Evolutionary conservation across 2,888 invertebrate species (phyloP), one percentile per base, ranked within the genome.

Genomic region (Eustalomyia histrio): DNA sequence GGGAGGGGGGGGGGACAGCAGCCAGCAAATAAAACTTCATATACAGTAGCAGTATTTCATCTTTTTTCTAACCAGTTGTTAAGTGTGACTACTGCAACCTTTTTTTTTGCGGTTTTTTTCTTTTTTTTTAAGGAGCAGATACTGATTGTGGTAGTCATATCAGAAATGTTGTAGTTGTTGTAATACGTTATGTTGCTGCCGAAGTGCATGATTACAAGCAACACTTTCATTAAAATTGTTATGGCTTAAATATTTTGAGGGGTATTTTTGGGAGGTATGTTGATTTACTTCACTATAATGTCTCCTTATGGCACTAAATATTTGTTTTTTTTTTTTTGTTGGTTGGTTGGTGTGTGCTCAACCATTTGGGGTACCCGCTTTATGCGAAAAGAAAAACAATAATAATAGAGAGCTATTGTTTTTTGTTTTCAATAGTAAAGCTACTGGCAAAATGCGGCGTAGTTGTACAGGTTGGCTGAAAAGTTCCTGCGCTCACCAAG

Each of bases 181-280:
- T 43, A 75, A 61, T n/a, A 47, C n/a, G 10, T 16, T 17, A n/a
- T 47, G 52, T 53, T 58, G 58, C 16, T 24, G 33, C n/a, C 33
- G 39, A 16, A 39, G 65, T 58, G 10, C 57, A 50, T 47, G 65
- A 78, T 74, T 69, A 74, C 69, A 52, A 67, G 84, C 84, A 85
- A 87, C 86, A 85, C 85, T 87, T 87, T 87, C 85, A 87, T 87
- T 87, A 85, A 85, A 88, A 87, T 86, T 85, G 86, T 87, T 85
- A 86, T 84, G 80, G 83, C 85, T 84, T 83, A 83, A 85, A 87
- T 85, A 47, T 47, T 47, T 47, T 1, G n/a, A n/a, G 16, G 43
- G 43, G 10, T 39, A 1, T 21, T 29, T 29, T 29, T 29, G 29
- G 4, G 9, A 35, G 39, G 12, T 3, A 10, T 39, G 6, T n/a